These are phyloP conservation scores for Marmota monax DNA, from an alignment of 2,113 vertebrate species.

Conservation along the genomic window DNA sequence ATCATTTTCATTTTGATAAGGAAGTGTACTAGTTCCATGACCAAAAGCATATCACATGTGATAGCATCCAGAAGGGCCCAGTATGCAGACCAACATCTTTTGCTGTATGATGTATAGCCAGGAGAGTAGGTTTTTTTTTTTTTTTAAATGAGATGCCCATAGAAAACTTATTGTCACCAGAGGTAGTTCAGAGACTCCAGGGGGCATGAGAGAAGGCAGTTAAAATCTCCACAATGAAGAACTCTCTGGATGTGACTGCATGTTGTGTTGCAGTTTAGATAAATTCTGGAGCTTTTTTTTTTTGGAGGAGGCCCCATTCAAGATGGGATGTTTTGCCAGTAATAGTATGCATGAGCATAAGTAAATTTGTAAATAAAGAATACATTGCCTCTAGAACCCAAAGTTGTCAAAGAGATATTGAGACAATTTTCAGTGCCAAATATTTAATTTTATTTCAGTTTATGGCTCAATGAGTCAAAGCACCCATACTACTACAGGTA, in stretches of 20 bases:
- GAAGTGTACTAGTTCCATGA: not conserved
- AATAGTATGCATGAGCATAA: not conserved
- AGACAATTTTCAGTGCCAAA: not conserved
- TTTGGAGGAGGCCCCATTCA: not conserved
- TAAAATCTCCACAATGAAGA: not conserved
- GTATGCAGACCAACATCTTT: not conserved
- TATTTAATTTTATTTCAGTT: constrained; percentile 32
- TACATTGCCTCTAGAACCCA: not conserved
- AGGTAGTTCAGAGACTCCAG: not conserved
- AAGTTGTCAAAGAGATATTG: not conserved
- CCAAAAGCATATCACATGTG: not conserved
- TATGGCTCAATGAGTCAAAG: not conserved
- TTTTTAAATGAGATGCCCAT: not conserved
- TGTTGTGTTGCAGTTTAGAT: not conserved
- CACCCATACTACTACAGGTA: not conserved
- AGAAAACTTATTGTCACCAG: not conserved
- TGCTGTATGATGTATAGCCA: not conserved
- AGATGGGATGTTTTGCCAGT: constrained; percentile 1
- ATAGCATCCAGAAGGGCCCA: not conserved
- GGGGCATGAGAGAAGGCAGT: not conserved
- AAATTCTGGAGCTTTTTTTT: not conserved
- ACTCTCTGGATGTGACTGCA: not conserved
- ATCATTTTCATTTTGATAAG: constrained; percentile 22
- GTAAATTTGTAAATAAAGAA: not conserved
- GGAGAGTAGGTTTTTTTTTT: not conserved